Evolutionary conservation across 2,888 invertebrate genomes (phyloP).

Genomic region (Apotomis turbidana): DNA sequence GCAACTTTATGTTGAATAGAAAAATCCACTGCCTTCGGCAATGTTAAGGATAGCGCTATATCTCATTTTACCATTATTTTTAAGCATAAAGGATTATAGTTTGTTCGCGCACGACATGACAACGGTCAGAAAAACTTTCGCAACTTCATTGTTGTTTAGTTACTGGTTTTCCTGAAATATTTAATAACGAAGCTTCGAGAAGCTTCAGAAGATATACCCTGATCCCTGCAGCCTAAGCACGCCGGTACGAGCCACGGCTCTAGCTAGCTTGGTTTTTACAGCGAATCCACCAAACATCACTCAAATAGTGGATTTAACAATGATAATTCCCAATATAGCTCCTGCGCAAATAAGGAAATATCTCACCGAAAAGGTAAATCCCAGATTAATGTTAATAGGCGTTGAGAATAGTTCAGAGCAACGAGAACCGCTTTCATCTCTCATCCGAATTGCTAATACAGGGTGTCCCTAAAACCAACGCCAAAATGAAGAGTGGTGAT

Average conservation of each 20-base stretch:
- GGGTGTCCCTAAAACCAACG: too few species aligned
- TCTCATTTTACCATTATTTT: neutral
- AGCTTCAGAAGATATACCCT: neutral
- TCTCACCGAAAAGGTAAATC: neutral
- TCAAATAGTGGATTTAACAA: neutral
- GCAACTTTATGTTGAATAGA: too few species aligned
- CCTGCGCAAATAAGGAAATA: conserved; percentile 6
- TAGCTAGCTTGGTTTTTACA: neutral
- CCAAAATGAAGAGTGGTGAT: too few species aligned
- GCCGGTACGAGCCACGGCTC: neutral
- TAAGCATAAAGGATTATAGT: neutral
- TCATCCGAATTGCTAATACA: neutral
- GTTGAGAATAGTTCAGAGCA: neutral
- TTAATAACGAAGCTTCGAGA: neutral
- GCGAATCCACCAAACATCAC: neutral
- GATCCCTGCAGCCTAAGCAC: neutral
- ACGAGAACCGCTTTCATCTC: conserved; percentile 11
- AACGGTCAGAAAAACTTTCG: neutral
- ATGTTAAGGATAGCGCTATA: too few species aligned
- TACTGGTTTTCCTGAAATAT: neutral
- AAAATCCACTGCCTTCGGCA: too few species aligned
- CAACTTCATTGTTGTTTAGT: neutral
- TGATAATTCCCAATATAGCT: neutral
- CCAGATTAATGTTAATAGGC: conserved; percentile 1
- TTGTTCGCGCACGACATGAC: neutral